phyloP scores from a whole-genome alignment of 2,888 invertebrate genomes.

The Synanthedon vespiformis region DNA sequence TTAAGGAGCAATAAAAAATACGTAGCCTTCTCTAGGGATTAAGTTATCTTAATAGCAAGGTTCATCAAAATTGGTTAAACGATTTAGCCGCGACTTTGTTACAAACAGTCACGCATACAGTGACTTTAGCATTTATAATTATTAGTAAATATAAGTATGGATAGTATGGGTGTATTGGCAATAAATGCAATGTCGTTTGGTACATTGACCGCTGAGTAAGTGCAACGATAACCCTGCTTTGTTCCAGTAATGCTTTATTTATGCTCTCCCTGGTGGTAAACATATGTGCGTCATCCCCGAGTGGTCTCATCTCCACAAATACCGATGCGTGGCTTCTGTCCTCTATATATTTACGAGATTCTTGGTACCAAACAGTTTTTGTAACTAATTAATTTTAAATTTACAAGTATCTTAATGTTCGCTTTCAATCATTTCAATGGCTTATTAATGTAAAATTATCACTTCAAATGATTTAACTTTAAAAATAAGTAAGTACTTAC shows the following conservation, averaged over 20 bases:
- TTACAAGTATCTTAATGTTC: background rate
- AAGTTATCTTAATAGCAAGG: too few relatives aligned
- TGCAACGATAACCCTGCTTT: slow-evolving; percentile 46
- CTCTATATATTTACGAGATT: background rate
- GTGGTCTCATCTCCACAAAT: slow-evolving; percentile 53
- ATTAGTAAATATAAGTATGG: background rate
- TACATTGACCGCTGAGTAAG: slow-evolving; percentile 50
- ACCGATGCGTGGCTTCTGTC: slow-evolving; percentile 20
- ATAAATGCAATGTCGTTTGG: slow-evolving; percentile 17
- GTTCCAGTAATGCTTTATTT: slow-evolving; percentile 47
- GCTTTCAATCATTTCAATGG: too few relatives aligned
- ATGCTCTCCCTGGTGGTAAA: slow-evolving; percentile 58
- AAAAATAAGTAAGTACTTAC: too few relatives aligned
- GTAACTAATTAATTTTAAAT: background rate
- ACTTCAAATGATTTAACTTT: too few relatives aligned
- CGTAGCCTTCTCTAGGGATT: too few relatives aligned
- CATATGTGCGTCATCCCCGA: slow-evolving; percentile 56
- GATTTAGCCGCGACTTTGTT: too few relatives aligned
- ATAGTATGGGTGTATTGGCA: background rate
- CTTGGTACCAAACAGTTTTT: background rate
- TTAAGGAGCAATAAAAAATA: too few relatives aligned
- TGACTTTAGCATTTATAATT: too few relatives aligned
- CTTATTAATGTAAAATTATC: too few relatives aligned
- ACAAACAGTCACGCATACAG: too few relatives aligned
- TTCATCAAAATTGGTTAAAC: too few relatives aligned